Percentiles rank a stretch among this genome's conserved stretches.
phyloP scores from a whole-genome alignment of 2,113 vertebrate species.

The Serilophus lunatus region DNA sequence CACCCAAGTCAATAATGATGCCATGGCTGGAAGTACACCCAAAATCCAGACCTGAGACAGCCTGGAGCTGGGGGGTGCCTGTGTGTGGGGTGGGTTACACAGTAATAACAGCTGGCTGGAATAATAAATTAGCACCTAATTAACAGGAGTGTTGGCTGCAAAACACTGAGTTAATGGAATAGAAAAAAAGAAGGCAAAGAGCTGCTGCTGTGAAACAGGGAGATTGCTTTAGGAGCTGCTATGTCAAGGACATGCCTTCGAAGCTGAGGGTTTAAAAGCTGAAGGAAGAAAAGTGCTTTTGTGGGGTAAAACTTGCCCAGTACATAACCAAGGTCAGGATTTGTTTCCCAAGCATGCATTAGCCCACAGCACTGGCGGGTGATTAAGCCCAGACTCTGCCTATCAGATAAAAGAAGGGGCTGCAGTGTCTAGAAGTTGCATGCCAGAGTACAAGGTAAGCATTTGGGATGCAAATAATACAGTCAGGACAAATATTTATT shows the following conservation, averaged over 20 bases:
- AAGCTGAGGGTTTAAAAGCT: not conserved
- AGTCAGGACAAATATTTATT: slow-evolving; percentile 38
- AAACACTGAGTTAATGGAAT: slow-evolving; percentile 8
- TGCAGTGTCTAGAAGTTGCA: not conserved
- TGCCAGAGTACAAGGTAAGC: not conserved
- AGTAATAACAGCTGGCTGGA: not conserved
- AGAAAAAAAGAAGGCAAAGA: not conserved
- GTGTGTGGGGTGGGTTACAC: not conserved
- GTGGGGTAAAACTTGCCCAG: not conserved
- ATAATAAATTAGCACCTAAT: slow-evolving; percentile 50
- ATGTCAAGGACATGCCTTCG: not conserved
- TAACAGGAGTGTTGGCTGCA: not conserved
- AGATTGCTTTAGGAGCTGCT: not conserved
- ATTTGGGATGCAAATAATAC: not conserved
- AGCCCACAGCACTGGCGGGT: not conserved
- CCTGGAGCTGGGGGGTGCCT: not conserved
- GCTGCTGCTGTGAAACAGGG: not conserved
- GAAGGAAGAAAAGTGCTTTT: not conserved
- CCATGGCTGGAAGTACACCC: not conserved
- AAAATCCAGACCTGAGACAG: not conserved
- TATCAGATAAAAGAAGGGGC: not conserved
- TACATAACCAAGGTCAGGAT: not conserved
- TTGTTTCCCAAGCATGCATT: not conserved
- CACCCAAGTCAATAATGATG: not conserved
- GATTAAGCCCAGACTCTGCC: not conserved